Evolutionary conservation across 2,888 invertebrate species (phyloP).

Genomic region (Stomorhina lunata): DNA sequence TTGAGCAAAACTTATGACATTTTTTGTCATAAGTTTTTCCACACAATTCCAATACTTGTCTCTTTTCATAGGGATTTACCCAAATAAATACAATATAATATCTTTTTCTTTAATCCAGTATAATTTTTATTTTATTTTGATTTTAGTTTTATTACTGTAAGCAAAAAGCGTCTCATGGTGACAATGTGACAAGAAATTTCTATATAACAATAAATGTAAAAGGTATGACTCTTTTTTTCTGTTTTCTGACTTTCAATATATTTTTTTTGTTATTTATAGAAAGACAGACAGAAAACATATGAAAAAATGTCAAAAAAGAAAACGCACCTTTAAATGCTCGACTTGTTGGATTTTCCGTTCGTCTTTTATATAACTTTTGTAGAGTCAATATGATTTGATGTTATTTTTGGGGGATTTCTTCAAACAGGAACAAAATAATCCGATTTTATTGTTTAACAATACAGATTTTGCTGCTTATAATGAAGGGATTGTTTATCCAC

Average conservation of each 20-base stretch:
- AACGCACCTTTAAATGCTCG: constrained; percentile 71
- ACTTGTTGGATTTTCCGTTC: constrained; percentile 28
- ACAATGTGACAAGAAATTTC: constrained; percentile 70
- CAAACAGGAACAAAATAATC: constrained; percentile 54
- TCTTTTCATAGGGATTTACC: too few relatives aligned
- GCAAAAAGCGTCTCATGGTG: constrained; percentile 66
- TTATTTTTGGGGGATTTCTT: constrained; percentile 2
- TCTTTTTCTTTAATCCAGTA: constrained; percentile 35
- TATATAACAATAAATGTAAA: constrained; percentile 42
- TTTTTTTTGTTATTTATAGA: constrained; percentile 20
- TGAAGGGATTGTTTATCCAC: constrained; percentile 58
- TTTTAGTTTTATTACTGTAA: constrained; percentile 37
- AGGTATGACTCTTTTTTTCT: constrained; percentile 25
- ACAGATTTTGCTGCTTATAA: constrained; percentile 31
- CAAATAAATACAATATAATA: too few relatives aligned
- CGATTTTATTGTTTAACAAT: constrained; percentile 49
- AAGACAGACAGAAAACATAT: constrained; percentile 12
- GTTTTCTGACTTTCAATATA: constrained; percentile 6
- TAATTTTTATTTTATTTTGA: constrained; percentile 18
- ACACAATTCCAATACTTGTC: too few relatives aligned
- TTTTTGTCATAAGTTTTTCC: too few relatives aligned
- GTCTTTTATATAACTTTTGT: constrained; percentile 1
- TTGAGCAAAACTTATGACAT: too few relatives aligned
- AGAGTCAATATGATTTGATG: constrained; percentile 17
- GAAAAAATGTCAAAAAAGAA: neutral